These are phyloP conservation scores for Bryconaethiops microstoma DNA, from an alignment of 2,797 vertebrate species.

Conservation along the genomic window DNA sequence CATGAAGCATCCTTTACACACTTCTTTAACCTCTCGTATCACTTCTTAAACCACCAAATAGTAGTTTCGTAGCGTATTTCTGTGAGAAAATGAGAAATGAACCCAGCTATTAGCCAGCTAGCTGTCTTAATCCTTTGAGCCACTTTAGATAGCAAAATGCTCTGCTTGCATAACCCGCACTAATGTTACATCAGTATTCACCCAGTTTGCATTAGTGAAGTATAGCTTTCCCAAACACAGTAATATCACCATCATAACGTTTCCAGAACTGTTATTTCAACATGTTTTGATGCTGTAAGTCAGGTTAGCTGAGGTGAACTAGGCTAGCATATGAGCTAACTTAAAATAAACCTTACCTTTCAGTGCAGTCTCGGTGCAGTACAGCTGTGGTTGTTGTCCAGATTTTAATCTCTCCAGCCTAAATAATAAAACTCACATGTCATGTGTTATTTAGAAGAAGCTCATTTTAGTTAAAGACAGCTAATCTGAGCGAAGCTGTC, in stretches of 20 bases:
- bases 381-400: background rate
- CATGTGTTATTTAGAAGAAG: background rate
- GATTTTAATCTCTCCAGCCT: background rate
- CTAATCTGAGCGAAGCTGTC: background rate
- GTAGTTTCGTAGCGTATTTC: background rate
- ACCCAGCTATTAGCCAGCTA: background rate
- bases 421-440: background rate
- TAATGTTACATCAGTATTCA: too few relatives aligned
- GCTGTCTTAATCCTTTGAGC: background rate
- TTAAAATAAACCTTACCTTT: background rate
- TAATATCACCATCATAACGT: too few relatives aligned
- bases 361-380: background rate
- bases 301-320: background rate
- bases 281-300: too few relatives aligned
- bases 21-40: too few relatives aligned
- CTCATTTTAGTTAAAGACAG: background rate
- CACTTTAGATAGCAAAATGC: constrained; percentile 3
- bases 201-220: too few relatives aligned
- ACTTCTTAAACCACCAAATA: too few relatives aligned
- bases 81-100: background rate
- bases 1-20: too few relatives aligned
- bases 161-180: background rate
- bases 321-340: constrained; percentile 10
- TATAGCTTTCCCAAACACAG: too few relatives aligned
- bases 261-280: too few relatives aligned